Conservation (phyloP, 2,797 vertebrate species). For the Dromococcyx pavoninus region DNA sequence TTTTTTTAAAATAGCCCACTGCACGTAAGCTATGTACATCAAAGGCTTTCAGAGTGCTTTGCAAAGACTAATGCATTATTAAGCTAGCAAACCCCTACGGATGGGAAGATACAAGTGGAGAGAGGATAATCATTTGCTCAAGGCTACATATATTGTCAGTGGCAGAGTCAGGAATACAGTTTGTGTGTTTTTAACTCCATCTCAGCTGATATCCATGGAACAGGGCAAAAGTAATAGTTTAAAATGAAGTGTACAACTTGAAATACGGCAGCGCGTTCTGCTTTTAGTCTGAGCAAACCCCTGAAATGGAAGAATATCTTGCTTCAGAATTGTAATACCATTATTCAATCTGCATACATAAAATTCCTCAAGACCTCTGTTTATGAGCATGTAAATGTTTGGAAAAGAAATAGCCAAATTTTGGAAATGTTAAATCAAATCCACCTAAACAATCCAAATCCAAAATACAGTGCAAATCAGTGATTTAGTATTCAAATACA, state of each 20-base stretch:
- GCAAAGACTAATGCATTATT: slow-evolving; percentile 25
- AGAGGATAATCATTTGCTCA: background rate
- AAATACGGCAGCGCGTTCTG: background rate
- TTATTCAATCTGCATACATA: background rate
- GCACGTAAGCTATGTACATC: background rate
- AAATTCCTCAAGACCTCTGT: background rate
- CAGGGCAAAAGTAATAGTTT: background rate
- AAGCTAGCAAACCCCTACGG: background rate
- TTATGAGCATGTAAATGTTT: background rate
- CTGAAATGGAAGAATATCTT: background rate
- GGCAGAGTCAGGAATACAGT: background rate
- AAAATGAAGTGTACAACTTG: background rate
- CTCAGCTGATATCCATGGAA: background rate
- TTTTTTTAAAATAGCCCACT: background rate
- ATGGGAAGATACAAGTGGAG: slow-evolving; percentile 1
- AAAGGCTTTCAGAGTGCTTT: background rate
- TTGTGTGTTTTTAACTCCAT: background rate
- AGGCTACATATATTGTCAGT: background rate
- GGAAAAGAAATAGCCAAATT: background rate
- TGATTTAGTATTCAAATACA: background rate
- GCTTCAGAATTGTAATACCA: background rate
- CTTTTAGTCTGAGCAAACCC: background rate
- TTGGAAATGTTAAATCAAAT: background rate
- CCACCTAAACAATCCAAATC: background rate
- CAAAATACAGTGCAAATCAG: background rate